These are phyloP conservation scores for Macrotis lagotis DNA, from an alignment of 2,113 vertebrate genomes.

Conservation along the genomic window DNA sequence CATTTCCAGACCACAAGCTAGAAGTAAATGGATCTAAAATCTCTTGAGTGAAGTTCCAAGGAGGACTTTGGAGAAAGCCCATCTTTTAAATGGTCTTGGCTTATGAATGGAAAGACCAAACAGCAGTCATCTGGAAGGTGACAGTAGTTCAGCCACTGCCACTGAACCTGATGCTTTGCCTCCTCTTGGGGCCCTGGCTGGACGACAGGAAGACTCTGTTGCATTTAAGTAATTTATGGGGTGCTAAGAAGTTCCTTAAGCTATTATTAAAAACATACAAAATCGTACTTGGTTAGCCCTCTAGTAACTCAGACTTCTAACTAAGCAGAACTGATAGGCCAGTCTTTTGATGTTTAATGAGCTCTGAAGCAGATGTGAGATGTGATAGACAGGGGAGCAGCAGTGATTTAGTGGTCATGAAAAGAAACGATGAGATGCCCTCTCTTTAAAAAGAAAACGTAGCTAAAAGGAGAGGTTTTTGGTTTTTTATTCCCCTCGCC, in stretches of 20 bases:
- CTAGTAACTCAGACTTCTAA: slow-evolving; percentile 87
- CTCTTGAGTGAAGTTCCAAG: slow-evolving; percentile 9
- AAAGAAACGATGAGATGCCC: slow-evolving; percentile 85
- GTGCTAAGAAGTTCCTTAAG: slow-evolving; percentile 90
- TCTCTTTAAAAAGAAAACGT: slow-evolving; percentile 82
- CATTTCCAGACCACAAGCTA: slow-evolving; percentile 12
- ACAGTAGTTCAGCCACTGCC: slow-evolving; percentile 46
- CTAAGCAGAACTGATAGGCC: slow-evolving; percentile 88
- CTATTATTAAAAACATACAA: slow-evolving; percentile 89
- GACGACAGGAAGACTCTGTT: slow-evolving; percentile 86
- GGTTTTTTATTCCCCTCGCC: not conserved
- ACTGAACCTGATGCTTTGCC: slow-evolving; percentile 52
- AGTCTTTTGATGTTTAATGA: slow-evolving; percentile 90
- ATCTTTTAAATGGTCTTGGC: not conserved
- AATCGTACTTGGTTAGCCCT: slow-evolving; percentile 84
- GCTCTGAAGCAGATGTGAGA: slow-evolving; percentile 88
- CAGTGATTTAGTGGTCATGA: slow-evolving; percentile 86
- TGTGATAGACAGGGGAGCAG: slow-evolving; percentile 83
- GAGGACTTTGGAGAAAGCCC: slow-evolving; percentile 6
- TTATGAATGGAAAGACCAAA: slow-evolving; percentile 49
- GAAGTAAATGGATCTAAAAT: slow-evolving; percentile 40
- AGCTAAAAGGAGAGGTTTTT: slow-evolving; percentile 78
- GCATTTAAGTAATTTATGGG: slow-evolving; percentile 88
- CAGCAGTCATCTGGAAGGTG: slow-evolving; percentile 58
- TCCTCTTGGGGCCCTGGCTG: slow-evolving; percentile 69